Percentiles rank a stretch among this genome's conserved stretches.
Conservation (phyloP, 1,140 invertebrate genomes). For the Drosophila truncata region DNA sequence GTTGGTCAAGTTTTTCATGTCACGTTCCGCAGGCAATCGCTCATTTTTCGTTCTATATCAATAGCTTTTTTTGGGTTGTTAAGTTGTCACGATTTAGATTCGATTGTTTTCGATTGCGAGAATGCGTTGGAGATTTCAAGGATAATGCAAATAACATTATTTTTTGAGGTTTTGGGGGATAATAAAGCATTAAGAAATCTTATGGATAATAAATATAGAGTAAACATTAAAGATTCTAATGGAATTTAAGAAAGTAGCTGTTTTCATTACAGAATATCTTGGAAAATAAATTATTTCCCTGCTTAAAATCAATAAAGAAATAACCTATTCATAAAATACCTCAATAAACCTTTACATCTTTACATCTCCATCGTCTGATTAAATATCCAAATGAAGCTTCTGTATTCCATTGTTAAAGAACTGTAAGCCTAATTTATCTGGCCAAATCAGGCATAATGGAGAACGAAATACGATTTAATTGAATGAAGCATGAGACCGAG, state of each 20-base stretch:
- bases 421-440: background rate
- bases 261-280: background rate
- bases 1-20: slow-evolving; percentile 10
- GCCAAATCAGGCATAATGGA: slow-evolving; percentile 22
- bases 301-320: background rate
- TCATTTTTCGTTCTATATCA: background rate
- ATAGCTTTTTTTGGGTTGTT: slow-evolving; percentile 3
- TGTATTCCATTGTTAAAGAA: slow-evolving; percentile 7
- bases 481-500: slow-evolving; percentile 25
- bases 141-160: background rate
- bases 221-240: too few relatives aligned
- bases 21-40: background rate
- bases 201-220: too few relatives aligned
- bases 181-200: too few relatives aligned
- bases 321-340: background rate
- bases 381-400: slow-evolving; percentile 1
- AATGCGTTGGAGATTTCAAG: background rate
- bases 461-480: slow-evolving; percentile 29
- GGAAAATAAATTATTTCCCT: background rate
- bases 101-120: background rate
- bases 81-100: slow-evolving; percentile 7
- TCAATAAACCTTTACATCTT: background rate
- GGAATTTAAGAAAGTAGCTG: background rate
- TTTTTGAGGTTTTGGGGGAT: background rate
- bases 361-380: background rate